phyloP scores from a whole-genome alignment of 1,140 invertebrate genomes.

The Aleiodes sp. region DNA sequence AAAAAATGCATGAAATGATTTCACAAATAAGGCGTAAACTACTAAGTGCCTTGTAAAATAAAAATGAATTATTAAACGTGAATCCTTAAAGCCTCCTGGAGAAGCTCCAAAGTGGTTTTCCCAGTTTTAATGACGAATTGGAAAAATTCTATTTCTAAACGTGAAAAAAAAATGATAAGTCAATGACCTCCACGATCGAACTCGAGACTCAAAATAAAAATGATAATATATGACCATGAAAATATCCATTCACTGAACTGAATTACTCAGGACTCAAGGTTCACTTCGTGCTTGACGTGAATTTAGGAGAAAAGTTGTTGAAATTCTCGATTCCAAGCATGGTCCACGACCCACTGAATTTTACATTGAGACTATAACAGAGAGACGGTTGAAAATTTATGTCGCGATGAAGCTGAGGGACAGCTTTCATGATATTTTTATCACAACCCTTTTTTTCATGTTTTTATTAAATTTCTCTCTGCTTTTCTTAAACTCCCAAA shows the following conservation, averaged over 20 bases:
- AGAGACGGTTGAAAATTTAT: background rate
- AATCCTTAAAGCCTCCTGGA: no score
- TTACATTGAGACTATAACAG: background rate
- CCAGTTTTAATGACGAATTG: no score
- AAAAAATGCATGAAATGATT: no score
- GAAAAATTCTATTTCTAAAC: no score
- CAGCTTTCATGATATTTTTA: background rate
- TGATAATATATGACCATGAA: background rate
- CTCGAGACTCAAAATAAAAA: background rate
- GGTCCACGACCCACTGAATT: background rate
- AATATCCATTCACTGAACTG: background rate
- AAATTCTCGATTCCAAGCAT: background rate
- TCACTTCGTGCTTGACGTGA: background rate
- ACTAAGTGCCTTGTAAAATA: no score
- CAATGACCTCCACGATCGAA: background rate
- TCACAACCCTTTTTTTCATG: background rate
- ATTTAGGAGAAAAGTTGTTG: background rate
- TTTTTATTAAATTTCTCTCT: no score
- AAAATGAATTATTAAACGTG: no score
- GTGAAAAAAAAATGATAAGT: no score
- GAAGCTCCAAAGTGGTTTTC: no score
- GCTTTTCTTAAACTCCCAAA: no score
- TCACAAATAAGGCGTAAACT: no score
- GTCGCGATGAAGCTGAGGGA: background rate
- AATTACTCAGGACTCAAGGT: background rate